Evolutionary conservation across 2,113 vertebrate genomes (phyloP).

Genomic region (Promerops cafer): DNA sequence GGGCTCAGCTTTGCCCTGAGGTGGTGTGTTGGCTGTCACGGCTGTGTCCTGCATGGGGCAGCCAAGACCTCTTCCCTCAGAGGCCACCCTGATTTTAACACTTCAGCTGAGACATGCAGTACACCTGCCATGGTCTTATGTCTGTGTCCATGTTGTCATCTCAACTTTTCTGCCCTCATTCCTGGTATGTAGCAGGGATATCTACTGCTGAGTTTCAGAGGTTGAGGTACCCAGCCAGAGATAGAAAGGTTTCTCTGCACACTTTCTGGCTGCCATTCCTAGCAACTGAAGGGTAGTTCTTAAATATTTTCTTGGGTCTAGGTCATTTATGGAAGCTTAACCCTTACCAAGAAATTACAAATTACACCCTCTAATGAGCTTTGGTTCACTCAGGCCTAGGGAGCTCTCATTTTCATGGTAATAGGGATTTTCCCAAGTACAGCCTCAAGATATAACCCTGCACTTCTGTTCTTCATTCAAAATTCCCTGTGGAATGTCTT

Average conservation of each 20-base stretch:
- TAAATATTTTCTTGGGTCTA: neutral
- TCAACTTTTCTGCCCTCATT: neutral
- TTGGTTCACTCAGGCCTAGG: neutral
- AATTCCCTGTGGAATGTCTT: neutral
- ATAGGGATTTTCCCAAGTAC: neutral
- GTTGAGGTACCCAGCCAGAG: neutral
- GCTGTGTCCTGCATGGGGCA: neutral
- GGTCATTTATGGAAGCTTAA: neutral
- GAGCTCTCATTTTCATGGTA: neutral
- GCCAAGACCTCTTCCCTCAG: neutral
- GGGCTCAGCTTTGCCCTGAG: neutral
- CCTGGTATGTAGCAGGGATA: neutral
- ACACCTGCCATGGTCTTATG: neutral
- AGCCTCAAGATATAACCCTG: neutral
- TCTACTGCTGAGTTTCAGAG: neutral
- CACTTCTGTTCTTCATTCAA: neutral
- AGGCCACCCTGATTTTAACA: neutral
- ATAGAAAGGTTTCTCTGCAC: neutral
- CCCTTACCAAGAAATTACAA: neutral
- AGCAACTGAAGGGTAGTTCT: neutral
- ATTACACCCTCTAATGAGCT: neutral
- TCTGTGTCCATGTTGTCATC: neutral
- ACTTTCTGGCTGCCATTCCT: neutral
- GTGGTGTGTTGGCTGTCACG: neutral
- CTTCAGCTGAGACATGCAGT: neutral